Base-by-base conservation (phyloP, 2,888 invertebrate genomes). In the Drosophila paranaensis region DNA sequence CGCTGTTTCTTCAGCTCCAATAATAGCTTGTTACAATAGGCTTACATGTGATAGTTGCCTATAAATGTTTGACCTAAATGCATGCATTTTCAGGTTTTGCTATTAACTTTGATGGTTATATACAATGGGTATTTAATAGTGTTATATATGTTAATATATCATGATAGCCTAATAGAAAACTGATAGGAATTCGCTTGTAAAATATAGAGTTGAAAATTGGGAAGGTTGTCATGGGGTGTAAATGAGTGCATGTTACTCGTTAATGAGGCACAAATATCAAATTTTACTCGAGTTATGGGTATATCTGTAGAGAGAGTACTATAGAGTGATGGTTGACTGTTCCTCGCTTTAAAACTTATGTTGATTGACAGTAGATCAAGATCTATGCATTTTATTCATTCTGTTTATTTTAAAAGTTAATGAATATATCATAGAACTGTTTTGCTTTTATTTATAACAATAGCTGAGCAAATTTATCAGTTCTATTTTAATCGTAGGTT, bases 111-210 rank as follows among this genome's bases (percentile, higher is more conserved):
- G 16, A 20, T 50, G 3, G 16, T 8, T 16, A 8, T 8, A 13
- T 8, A 50, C 33, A 50, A 50, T 50, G 33, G 33, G 33, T 8
- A 50, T 16, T 35, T 35, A 35, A 35, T 50, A 35, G 30, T 33
- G 33, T 33, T 50, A 35, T 35, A 33, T 50, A 50, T 50, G 50
- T 50, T 50, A 50, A 50, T 50, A 33, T 33, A 20, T 3, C 4
- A 35, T 13, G 33, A 10, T 11, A 13, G 35, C 33, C 0, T 8
- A 1, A 50, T 13, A 2, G 20, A 50, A 33, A 50, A 50, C 33
- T 3, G 16, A 50, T 33, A 2, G 50, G 16, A 13, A 50, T 50
- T 20, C 8, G 16, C 3, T 20, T 50, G 50, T 35, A 35, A 50
- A 33, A 33, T 10, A 3, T 0, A 11, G 0, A 16, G 10, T 33